A percentile compares a stretch with the other conserved stretches of the same genome.
These are phyloP conservation scores for Spodoptera frugiperda DNA, from an alignment of 1,140 invertebrate genomes.

Conservation along the genomic window DNA sequence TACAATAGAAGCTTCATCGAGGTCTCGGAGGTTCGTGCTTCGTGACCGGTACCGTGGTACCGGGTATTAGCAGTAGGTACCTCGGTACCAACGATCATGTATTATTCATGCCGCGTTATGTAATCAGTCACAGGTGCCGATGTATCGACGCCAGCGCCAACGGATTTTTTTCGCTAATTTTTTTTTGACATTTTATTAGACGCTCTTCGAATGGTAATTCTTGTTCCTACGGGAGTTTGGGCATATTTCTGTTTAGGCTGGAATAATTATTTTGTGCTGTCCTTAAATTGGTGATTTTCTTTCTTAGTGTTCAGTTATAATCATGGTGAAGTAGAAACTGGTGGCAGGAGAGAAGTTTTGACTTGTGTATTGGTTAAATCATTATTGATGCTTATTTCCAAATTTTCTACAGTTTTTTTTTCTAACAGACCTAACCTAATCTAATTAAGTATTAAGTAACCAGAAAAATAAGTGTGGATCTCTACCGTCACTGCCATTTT, in stretches of 20 bases:
- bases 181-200: neutral
- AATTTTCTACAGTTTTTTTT: too few relatives aligned
- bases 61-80: slow-evolving; percentile 36
- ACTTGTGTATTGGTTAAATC: too few relatives aligned
- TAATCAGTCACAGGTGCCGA: slow-evolving; percentile 49
- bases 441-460: too few relatives aligned
- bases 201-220: slow-evolving; percentile 19
- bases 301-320: too few relatives aligned
- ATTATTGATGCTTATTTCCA: too few relatives aligned
- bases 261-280: too few relatives aligned
- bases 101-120: slow-evolving; percentile 43
- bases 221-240: neutral
- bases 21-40: slow-evolving; percentile 22
- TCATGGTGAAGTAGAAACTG: too few relatives aligned
- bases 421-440: too few relatives aligned
- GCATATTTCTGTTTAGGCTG: neutral
- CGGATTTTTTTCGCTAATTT: slow-evolving; percentile 24
- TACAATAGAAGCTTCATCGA: neutral
- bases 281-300: too few relatives aligned
- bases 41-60: slow-evolving; percentile 35
- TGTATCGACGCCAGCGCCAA: slow-evolving; percentile 20
- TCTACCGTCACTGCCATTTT: too few relatives aligned
- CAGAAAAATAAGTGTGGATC: too few relatives aligned
- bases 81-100: slow-evolving; percentile 6
- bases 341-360: too few relatives aligned